Base-by-base conservation (phyloP, 1,140 invertebrate genomes). In the Temnothorax curvispinosus region DNA sequence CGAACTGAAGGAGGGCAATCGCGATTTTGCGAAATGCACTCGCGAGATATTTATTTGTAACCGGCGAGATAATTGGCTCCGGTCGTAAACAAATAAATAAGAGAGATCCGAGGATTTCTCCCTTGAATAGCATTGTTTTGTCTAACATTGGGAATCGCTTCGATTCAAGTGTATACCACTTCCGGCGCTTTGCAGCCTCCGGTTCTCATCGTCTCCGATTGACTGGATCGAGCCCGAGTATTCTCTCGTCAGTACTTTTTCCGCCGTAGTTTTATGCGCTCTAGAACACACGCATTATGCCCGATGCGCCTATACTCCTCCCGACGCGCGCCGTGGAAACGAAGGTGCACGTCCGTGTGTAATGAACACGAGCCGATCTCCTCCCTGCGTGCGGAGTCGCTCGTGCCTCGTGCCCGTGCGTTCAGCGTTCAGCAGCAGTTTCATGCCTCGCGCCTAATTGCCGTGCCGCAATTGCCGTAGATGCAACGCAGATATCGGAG, bases 251-350 rank as follows among this genome's bases (percentile, higher is more conserved):
- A 95, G 85, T 94, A 94, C 91, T 95, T 95, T 94, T 87, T 27
- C 94, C 15, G 74, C 77, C 32, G 35, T 18, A 15, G 74, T 86
- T 94, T 91, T 95, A 93, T 89, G 92, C 94, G 95, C 95, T 95
- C 95, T 95, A 91, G 92, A 95, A 95, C 95, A 92, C 94, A 94
- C 93, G 93, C 92, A 93, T 95, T 95, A 94, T 92, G 89, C 89
- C 90, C 75, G 50, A 85, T 92, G 92, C 89, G 89, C 86, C 88
- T 89, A 27, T 27, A 76, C 89, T 92, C 87, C 91, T 93, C 84
- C 67, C 86, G 90, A 72, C 56, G 52, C 74, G 65, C 84, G 67
- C 77, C 72, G 50, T 84, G 58, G 77, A 89, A 87, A 89, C 76
- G 74, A 85, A 64, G 87, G 64, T 35, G n/a, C 8, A 62, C 44